A percentile compares a stretch with the other conserved stretches of the same genome.
Conservation (phyloP, 1,140 invertebrate species). For the Lanistes nyassanus region DNA sequence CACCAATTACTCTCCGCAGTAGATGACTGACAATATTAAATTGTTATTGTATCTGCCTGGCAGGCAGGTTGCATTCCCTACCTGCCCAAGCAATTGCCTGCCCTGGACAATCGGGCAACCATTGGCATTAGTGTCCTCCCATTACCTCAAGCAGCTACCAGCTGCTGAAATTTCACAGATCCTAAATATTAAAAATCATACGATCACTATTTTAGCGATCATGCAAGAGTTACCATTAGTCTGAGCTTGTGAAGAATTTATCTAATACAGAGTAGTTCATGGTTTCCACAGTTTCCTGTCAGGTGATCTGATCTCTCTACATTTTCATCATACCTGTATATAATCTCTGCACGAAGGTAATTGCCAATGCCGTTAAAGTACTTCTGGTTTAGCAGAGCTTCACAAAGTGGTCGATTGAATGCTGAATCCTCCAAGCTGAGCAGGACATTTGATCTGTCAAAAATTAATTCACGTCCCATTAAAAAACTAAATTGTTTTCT, state of each 20-base stretch:
- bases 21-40: too few relatives aligned
- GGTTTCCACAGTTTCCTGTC: background rate
- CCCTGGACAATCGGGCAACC: too few relatives aligned
- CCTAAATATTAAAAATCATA: too few relatives aligned
- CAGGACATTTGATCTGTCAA: conserved; percentile 56
- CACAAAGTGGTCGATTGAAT: conserved; percentile 66
- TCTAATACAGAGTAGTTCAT: background rate
- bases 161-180: too few relatives aligned
- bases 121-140: too few relatives aligned
- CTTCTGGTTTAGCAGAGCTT: conserved; percentile 64
- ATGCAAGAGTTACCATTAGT: background rate
- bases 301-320: background rate
- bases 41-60: too few relatives aligned
- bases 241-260: background rate
- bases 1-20: too few relatives aligned
- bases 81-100: too few relatives aligned
- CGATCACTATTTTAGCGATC: too few relatives aligned
- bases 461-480: too few relatives aligned
- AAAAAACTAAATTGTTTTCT: background rate
- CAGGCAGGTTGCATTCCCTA: too few relatives aligned
- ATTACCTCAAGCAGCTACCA: too few relatives aligned
- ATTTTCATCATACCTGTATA: conserved; percentile 49
- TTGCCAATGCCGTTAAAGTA: conserved; percentile 68
- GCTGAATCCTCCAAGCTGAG: conserved; percentile 47
- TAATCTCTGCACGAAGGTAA: conserved; percentile 64